phyloP scores from a whole-genome alignment of 2,888 invertebrate genomes.

The Zaprionus obscuricornis region DNA sequence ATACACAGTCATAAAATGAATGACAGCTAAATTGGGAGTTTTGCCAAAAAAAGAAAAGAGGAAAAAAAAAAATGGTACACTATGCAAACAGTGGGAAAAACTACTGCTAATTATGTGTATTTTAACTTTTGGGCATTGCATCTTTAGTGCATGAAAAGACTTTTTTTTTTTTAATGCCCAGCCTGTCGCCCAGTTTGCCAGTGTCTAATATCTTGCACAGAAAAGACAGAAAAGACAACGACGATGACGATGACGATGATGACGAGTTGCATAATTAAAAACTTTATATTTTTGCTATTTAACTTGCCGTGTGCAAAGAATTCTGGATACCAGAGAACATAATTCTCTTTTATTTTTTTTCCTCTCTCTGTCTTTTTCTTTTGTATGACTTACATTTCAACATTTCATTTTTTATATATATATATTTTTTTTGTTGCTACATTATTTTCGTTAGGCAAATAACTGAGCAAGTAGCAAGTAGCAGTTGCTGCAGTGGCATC shows the following conservation, averaged over 20 bases:
- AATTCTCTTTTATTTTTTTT: conserved; percentile 20
- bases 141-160: conserved; percentile 47
- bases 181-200: conserved; percentile 15
- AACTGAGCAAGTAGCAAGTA: conserved; percentile 44
- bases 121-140: conserved; percentile 68
- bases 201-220: conserved; percentile 10
- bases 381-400: conserved; percentile 30
- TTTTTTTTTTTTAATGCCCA: conserved; percentile 17
- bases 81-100: conserved; percentile 56
- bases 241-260: conserved; percentile 23
- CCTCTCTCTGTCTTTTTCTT: neutral
- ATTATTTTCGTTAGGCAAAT: conserved; percentile 45
- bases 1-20: conserved; percentile 39
- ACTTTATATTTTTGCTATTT: conserved; percentile 76
- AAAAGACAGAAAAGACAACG: conserved; percentile 12
- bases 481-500: conserved; percentile 36
- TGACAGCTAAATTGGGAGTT: conserved; percentile 32
- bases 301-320: conserved; percentile 70
- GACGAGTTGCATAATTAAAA: conserved; percentile 76
- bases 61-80: conserved; percentile 16
- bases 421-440: conserved; percentile 5
- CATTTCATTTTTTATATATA: conserved; percentile 3
- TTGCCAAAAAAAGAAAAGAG: conserved; percentile 20
- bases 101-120: conserved; percentile 77
- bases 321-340: conserved; percentile 57